phyloP scores from a whole-genome alignment of 2,888 invertebrate species.

The Polydrusus tereticollis region DNA sequence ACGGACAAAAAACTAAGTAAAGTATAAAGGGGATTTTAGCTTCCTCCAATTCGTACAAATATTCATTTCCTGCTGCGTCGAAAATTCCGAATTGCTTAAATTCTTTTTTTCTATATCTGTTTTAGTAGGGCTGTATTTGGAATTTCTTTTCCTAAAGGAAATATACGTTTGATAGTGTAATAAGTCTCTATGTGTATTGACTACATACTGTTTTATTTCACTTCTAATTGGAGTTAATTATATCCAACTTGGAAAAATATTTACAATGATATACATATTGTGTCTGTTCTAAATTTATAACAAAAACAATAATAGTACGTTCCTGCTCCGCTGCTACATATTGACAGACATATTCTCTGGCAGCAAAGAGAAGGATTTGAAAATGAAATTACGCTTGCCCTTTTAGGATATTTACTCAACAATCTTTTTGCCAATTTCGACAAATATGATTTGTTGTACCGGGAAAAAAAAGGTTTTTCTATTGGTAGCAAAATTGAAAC shows the following conservation, averaged over 20 bases:
- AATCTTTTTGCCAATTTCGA: neutral
- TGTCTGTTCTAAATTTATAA: too few species aligned
- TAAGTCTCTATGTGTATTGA: too few species aligned
- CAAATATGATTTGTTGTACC: conserved; percentile 7
- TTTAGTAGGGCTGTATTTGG: neutral
- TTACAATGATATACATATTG: too few species aligned
- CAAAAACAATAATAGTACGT: too few species aligned
- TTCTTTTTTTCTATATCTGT: neutral
- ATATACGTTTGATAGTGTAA: too few species aligned
- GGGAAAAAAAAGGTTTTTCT: conserved; percentile 5
- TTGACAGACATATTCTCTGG: conserved; percentile 33
- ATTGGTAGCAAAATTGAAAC: conserved; percentile 9
- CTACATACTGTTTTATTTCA: too few species aligned
- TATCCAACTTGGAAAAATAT: too few species aligned
- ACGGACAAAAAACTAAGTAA: conserved; percentile 13
- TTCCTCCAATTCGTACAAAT: conserved; percentile 22
- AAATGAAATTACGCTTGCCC: conserved; percentile 33
- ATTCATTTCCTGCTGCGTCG: conserved; percentile 18
- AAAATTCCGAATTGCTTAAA: conserved; percentile 14
- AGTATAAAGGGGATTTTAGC: conserved; percentile 13
- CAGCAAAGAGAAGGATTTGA: conserved; percentile 26
- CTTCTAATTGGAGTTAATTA: too few species aligned
- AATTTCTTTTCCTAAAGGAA: neutral
- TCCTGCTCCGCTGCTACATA: neutral
- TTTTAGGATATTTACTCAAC: conserved; percentile 24